Percentiles rank a stretch among this genome's conserved stretches.
Conservation (phyloP, 2,797 vertebrate species). For the Lacerta agilis region DNA sequence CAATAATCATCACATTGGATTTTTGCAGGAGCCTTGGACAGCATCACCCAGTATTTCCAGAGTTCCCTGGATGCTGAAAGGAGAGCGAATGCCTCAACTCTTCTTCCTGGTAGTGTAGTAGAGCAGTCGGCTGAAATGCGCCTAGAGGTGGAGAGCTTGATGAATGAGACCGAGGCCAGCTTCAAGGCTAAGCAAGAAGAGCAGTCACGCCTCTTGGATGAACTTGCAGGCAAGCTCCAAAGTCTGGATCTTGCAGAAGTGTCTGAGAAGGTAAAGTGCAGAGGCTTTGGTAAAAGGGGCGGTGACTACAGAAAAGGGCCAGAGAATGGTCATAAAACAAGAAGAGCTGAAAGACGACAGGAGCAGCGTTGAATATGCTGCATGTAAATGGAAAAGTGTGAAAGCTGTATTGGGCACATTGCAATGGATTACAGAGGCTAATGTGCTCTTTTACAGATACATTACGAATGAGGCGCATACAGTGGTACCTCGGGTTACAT, state of each 20-base stretch:
- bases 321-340: rapidly evolving
- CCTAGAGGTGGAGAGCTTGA: constrained; percentile 82
- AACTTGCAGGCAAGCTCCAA: constrained; percentile 91
- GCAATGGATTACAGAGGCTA: neutral
- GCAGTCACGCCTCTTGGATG: constrained; percentile 87
- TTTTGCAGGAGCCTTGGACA: constrained; percentile 89
- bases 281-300: rapidly evolving
- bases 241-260: constrained; percentile 88
- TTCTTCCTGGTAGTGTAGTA: constrained; percentile 75
- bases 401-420: neutral
- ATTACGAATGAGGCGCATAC: neutral
- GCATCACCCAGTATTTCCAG: constrained; percentile 89
- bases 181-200: constrained; percentile 86
- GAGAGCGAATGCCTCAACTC: constrained; percentile 86
- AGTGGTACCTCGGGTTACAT: too few relatives aligned
- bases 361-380: neutral
- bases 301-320: rapidly evolving
- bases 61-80: constrained; percentile 88
- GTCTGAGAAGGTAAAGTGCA: constrained; percentile 84
- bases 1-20: constrained; percentile 36
- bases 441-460: neutral
- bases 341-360: neutral
- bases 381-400: neutral
- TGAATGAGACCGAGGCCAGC: constrained; percentile 80
- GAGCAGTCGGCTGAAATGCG: constrained; percentile 81